Base-by-base conservation (phyloP, 2,888 invertebrate genomes). In the Melolontha melolontha region DNA sequence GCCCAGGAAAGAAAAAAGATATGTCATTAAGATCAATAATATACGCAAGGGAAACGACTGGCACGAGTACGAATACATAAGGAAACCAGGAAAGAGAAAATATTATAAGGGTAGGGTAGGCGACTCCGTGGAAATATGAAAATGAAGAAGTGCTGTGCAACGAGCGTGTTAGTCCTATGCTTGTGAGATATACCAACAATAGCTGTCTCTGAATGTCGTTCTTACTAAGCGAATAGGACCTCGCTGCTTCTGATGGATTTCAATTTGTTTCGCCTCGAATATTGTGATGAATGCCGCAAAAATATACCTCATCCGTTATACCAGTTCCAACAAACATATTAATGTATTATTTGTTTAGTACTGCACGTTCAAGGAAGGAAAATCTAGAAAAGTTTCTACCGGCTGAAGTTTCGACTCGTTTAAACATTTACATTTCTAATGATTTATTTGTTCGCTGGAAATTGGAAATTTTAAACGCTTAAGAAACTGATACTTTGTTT, bases 1-100 rank as follows among this genome's bases (percentile, higher is more conserved):
- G 63, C 70, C 67, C 62, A 69, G 71, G 70, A 72, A 69, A 73
- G 67, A 71, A 76, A 63, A 59, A 64, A 80, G 80, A 81, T 79
- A 80, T 82, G 80, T 82, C 80, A 80, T 80, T 79, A 79, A 80
- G 80, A 82, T 82, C 82, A 78, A 82, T 82, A 82, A 81, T 81
- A 79, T 80, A 80, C 81, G 79, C 78, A 70, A 75, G 79, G 79
- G 79, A 78, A 77, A 77, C 78, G 78, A 76, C 70, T 71, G 76
- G 75, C 75, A 76, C 75, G 78, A 75, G 75, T 75, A 75, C 69
- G 63, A 62, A 63, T 66, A 62, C 52, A 62, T 52, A 40, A 57
- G 63, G 51, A 63, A 64, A 66, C 42, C 54, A 47, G 67, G 67
- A 66, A 65, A 62, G 17, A 29, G 47, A 47, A 62, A 62, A 47